phyloP scores from a whole-genome alignment of 2,113 vertebrate species.

The Agelaius tricolor region DNA sequence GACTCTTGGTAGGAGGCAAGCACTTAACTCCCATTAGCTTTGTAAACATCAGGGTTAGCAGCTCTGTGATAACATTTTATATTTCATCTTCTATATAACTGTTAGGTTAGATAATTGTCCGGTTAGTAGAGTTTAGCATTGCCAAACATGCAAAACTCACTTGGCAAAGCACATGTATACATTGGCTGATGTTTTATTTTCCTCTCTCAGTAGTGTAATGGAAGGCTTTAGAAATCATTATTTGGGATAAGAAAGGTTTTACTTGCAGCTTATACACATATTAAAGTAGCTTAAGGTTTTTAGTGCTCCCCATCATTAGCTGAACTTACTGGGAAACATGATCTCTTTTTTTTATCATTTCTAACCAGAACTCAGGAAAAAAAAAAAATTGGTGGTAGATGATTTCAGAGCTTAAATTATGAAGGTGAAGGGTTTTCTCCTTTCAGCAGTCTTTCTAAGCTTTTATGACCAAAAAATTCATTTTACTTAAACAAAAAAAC shows the following conservation, averaged over 20 bases:
- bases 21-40: not conserved
- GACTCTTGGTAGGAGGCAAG: not conserved
- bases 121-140: not conserved
- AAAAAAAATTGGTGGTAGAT: not conserved
- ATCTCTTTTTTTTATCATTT: not conserved
- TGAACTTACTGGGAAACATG: conserved; percentile 12
- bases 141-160: not conserved
- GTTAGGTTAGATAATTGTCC: not conserved
- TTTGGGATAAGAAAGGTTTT: conserved; percentile 49
- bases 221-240: conserved; percentile 3
- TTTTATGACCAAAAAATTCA: not conserved
- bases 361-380: not conserved
- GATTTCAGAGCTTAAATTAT: not conserved
- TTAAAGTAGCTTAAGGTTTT: conserved; percentile 54
- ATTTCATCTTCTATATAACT: not conserved
- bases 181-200: conserved; percentile 46
- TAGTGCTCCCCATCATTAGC: conserved; percentile 35
- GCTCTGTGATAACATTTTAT: not conserved
- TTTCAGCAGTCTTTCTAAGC: not conserved
- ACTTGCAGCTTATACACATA: conserved; percentile 1
- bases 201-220: not conserved
- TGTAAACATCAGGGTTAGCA: not conserved
- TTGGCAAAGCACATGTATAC: not conserved
- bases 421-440: not conserved
- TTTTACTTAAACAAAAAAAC: not conserved